A percentile compares a stretch with the other conserved stretches of the same genome.
phyloP scores from a whole-genome alignment of 1,140 invertebrate species.

The Cydia amplana region DNA sequence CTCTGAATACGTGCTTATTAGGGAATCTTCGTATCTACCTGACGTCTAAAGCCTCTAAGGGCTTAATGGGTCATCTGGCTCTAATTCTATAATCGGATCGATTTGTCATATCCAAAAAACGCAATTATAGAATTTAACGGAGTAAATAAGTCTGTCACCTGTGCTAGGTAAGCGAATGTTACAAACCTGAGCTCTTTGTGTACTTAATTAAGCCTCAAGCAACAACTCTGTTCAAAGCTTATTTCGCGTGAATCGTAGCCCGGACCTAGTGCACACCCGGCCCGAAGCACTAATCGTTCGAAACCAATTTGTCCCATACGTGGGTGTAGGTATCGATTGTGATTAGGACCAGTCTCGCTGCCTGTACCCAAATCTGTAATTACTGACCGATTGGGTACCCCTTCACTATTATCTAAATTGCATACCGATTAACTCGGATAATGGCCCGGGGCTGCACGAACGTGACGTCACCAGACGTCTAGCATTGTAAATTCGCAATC shows the following conservation, averaged over 20 bases:
- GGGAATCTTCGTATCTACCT: too few relatives aligned
- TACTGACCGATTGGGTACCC: conserved; percentile 42
- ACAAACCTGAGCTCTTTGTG: too few relatives aligned
- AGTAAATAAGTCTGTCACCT: too few relatives aligned
- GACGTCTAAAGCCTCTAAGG: too few relatives aligned
- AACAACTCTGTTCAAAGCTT: not conserved
- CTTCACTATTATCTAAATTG: conserved; percentile 51
- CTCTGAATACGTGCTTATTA: too few relatives aligned
- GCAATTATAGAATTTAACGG: too few relatives aligned
- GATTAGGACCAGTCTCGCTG: conserved; percentile 16
- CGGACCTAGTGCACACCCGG: not conserved
- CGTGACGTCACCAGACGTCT: conserved; percentile 34
- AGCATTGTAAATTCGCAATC: conserved; percentile 38
- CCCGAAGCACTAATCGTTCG: conserved; percentile 16
- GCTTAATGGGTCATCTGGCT: too few relatives aligned
- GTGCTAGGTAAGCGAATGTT: too few relatives aligned
- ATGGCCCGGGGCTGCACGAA: conserved; percentile 22
- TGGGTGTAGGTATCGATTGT: not conserved
- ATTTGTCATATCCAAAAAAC: too few relatives aligned
- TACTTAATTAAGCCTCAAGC: not conserved
- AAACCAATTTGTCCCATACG: conserved; percentile 17
- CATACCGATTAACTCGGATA: conserved; percentile 42
- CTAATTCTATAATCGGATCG: too few relatives aligned
- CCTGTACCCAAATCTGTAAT: conserved; percentile 44
- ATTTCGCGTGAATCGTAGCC: not conserved